These are phyloP conservation scores for Gastrophryne carolinensis DNA, from an alignment of 2,797 vertebrate genomes.

Conservation along the genomic window DNA sequence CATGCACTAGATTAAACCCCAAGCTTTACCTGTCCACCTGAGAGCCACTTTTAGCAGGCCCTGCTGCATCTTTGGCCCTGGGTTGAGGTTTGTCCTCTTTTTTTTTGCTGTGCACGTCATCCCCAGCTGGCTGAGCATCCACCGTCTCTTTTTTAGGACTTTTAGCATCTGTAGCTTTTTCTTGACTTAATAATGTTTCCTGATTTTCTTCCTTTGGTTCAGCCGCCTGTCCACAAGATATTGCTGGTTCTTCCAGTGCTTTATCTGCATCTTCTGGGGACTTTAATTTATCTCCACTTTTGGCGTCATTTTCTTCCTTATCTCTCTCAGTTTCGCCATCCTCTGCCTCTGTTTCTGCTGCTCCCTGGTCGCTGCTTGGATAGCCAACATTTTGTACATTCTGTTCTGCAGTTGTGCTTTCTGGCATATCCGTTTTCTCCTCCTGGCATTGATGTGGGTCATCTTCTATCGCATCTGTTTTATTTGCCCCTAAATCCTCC, in stretches of 20 bases:
- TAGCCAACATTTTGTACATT: background rate
- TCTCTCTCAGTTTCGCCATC: background rate
- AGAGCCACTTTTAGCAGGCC: background rate
- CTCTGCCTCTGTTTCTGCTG: background rate
- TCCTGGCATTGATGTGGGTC: background rate
- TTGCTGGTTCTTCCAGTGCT: background rate
- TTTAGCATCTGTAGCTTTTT: background rate
- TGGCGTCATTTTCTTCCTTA: background rate
- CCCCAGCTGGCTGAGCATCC: background rate
- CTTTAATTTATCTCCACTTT: background rate
- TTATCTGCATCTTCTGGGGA: too few species aligned
- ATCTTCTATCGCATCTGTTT: background rate
- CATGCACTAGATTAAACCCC: too few species aligned
- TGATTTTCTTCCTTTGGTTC: background rate
- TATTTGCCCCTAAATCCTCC: background rate
- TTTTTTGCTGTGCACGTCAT: background rate
- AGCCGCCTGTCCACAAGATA: background rate
- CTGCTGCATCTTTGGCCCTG: background rate
- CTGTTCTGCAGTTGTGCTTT: background rate
- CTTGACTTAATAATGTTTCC: background rate
- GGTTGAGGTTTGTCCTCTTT: background rate
- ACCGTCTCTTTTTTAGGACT: background rate
- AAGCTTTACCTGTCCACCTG: slow-evolving; percentile 18
- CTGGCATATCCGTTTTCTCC: background rate
- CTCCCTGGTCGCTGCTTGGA: background rate